Conservation (phyloP, 1,140 invertebrate species). For the Chelonus insularis region DNA sequence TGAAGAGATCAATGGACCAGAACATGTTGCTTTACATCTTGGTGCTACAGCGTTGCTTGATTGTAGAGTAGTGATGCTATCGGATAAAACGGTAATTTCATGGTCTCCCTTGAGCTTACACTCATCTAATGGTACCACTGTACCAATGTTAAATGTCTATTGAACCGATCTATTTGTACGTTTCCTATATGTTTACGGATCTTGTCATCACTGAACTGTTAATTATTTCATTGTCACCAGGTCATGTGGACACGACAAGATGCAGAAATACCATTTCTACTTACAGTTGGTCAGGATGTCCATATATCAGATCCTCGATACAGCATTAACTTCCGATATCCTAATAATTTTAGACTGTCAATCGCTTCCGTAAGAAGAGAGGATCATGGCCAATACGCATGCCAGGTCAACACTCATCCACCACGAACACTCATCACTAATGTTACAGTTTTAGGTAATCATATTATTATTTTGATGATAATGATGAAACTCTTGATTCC, state of each 20-base stretch:
- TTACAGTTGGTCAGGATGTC: conserved; percentile 62
- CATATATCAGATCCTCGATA: conserved; percentile 63
- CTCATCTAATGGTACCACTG: too few species aligned
- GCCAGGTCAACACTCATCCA: conserved; percentile 83
- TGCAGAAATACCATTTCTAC: conserved; percentile 57
- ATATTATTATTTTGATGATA: neutral
- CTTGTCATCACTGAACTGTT: too few species aligned
- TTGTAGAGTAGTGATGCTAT: conserved; percentile 61
- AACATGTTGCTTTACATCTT: conserved; percentile 56
- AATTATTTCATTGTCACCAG: conserved; percentile 39
- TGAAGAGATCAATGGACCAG: conserved; percentile 47
- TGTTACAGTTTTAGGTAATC: conserved; percentile 54
- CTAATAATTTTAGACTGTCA: conserved; percentile 80
- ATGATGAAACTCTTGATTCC: too few species aligned
- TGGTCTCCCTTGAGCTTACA: neutral
- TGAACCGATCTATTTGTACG: too few species aligned
- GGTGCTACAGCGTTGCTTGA: conserved; percentile 59
- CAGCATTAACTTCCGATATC: conserved; percentile 61
- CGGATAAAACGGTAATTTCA: conserved; percentile 58
- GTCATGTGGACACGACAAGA: conserved; percentile 63
- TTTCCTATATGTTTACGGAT: too few species aligned
- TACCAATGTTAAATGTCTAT: too few species aligned
- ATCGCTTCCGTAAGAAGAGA: conserved; percentile 73
- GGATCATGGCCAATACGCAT: conserved; percentile 79
- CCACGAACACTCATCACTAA: conserved; percentile 62